Percentiles rank a stretch among this genome's conserved stretches.
Evolutionary conservation across 2,113 vertebrate genomes (phyloP).

Genomic region (Halcyon malimbica): DNA sequence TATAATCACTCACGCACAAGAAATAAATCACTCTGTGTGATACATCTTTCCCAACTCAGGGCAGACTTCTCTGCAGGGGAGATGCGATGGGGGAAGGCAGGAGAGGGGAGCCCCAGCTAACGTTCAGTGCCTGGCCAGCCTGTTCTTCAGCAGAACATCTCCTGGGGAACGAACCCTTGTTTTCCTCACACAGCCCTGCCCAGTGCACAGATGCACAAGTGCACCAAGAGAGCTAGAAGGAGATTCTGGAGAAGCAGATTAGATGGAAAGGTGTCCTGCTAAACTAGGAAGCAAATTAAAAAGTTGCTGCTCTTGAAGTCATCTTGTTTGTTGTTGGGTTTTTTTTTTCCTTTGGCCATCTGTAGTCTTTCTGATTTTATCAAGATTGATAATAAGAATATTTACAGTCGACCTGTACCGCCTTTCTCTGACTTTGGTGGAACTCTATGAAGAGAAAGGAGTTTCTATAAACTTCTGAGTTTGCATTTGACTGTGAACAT

Average conservation of each 20-base stretch:
- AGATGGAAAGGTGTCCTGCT: neutral
- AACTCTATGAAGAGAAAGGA: neutral
- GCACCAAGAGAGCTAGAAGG: fast-evolving
- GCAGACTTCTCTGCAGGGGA: neutral
- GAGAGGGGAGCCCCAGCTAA: neutral
- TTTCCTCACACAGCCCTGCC: neutral
- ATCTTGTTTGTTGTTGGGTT: neutral
- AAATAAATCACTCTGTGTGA: neutral
- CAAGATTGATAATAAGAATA: neutral
- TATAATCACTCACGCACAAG: neutral
- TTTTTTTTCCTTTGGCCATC: neutral
- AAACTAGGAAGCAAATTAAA: neutral
- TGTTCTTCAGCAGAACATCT: neutral
- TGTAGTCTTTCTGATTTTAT: neutral
- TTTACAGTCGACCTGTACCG: neutral
- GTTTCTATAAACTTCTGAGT: neutral
- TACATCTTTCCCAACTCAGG: neutral
- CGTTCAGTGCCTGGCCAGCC: neutral
- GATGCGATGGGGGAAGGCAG: neutral
- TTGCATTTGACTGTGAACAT: neutral
- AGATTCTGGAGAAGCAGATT: neutral
- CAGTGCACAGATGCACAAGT: fast-evolving
- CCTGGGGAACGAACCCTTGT: fast-evolving
- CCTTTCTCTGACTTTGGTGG: neutral
- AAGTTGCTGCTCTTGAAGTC: neutral